Evolutionary conservation across 1,140 invertebrate species (phyloP).

Genomic region (Colletes latitarsis): DNA sequence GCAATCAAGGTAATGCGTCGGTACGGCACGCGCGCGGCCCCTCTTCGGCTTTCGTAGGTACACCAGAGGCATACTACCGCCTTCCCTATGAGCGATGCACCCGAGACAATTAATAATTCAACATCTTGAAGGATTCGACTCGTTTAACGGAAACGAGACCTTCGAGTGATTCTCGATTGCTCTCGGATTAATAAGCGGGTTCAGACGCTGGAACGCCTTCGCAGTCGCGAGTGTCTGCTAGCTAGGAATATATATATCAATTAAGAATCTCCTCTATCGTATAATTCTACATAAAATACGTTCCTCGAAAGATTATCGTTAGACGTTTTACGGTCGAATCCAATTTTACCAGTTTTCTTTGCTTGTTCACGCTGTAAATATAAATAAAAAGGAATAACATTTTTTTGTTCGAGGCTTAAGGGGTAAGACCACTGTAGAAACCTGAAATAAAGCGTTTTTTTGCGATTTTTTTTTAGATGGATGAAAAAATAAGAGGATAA

Average conservation of each 20-base stretch:
- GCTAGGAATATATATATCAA: not conserved
- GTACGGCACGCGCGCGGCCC: slow-evolving; percentile 58
- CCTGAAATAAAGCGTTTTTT: no score
- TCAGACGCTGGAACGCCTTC: not conserved
- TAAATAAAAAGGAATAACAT: no score
- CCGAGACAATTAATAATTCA: slow-evolving; percentile 71
- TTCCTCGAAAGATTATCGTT: no score
- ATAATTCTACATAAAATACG: no score
- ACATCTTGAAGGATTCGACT: slow-evolving; percentile 40
- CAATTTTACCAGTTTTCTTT: no score
- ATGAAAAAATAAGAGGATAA: no score
- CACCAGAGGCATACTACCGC: slow-evolving; percentile 45
- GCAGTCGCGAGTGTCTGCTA: not conserved
- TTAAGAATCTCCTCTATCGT: not conserved
- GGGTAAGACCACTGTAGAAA: no score
- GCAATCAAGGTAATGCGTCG: slow-evolving; percentile 77
- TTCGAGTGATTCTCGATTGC: slow-evolving; percentile 25
- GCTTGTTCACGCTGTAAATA: no score
- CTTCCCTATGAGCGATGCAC: slow-evolving; percentile 13
- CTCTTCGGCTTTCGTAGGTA: slow-evolving; percentile 21
- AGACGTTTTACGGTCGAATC: no score
- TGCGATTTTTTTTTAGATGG: no score
- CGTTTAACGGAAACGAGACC: slow-evolving; percentile 22
- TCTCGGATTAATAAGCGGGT: slow-evolving; percentile 12
- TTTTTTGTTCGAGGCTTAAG: no score